Base-by-base conservation (phyloP, 2,888 invertebrate genomes). In the Heteromurus nitidus region DNA sequence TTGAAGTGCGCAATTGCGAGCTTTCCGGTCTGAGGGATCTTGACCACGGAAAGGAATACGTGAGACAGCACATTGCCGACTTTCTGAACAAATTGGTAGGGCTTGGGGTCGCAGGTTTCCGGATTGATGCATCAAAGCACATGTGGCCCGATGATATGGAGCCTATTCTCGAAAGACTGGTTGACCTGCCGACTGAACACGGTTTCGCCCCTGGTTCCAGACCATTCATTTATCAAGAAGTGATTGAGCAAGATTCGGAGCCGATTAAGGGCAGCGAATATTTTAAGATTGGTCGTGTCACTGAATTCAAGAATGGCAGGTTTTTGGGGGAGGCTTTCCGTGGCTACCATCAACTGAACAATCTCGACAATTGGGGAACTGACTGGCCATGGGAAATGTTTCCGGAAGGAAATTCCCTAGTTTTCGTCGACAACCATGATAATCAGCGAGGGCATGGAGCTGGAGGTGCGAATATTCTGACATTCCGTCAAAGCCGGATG, bases 371-470 rank as follows among this genome's bases (percentile, higher is more conserved):
- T 31, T 82, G 64, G 55, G 82, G 82, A 26, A 64, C 30, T 2
- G 90, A 87, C 7, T 95, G 95, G 95, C n/a, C n/a, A n/a, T n/a
- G n/a, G n/a, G 92, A 91, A 20, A 91, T 95, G 36, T 87, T 94
- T 0, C 90, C 92, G 24, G 91, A 91, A 0, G 88, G 88, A 0
- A 91, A 92, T 82, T 92, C 95, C 1, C 88, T 96, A 0, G 92
- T 94, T 18, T 96, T 96, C 88, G 92, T 96, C n/a, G 77, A 76
- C 20, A 82, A 97, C 89, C 97, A 97, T 88, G 97, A 97, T 89
- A 96, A 95, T 88, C 96, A 96, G 89, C 91, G 97, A 20, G 82
- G 82, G 26, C 81, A 76, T 16, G 81, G 75, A 5, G 79, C 44
- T 3, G 81, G 82, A 22, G 81, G 88, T 42, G 82, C 44, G 3